Evolutionary conservation across 2,113 vertebrate genomes (phyloP).

Genomic region (Macaca mulatta): DNA sequence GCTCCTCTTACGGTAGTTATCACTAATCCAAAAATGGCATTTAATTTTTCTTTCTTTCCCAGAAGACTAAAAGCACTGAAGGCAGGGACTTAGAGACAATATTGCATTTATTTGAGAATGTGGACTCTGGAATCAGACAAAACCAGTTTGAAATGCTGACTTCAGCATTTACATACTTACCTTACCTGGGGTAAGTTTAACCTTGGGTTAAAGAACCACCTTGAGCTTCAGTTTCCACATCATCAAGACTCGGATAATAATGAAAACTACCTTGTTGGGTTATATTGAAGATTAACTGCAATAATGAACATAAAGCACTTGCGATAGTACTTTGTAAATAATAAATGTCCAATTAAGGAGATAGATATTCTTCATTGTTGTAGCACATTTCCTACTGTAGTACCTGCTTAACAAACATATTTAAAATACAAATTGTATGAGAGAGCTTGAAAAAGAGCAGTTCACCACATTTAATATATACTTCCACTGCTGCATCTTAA

Average conservation of each 20-base stretch:
- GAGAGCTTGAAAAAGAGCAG: background rate
- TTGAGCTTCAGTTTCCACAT: background rate
- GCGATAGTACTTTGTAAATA: background rate
- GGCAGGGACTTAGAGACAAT: background rate
- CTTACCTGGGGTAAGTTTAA: background rate
- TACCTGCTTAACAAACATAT: background rate
- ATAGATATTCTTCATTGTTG: background rate
- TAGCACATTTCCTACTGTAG: background rate
- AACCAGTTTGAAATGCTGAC: constrained; percentile 1
- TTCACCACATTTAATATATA: background rate
- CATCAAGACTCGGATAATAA: background rate
- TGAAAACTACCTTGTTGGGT: background rate
- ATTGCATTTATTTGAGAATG: background rate
- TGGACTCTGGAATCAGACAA: constrained; percentile 1
- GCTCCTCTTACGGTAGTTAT: background rate
- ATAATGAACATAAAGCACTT: background rate
- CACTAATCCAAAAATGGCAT: background rate
- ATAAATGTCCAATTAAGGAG: background rate
- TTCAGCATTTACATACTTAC: background rate
- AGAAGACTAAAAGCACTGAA: background rate
- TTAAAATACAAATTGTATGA: background rate
- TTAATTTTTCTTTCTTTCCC: constrained; percentile 8
- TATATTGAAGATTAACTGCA: background rate
- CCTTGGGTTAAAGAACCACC: background rate
- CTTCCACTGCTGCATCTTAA: background rate